Evolutionary conservation across 2,888 invertebrate genomes (phyloP).

Genomic region (Drosophila melanocephala): DNA sequence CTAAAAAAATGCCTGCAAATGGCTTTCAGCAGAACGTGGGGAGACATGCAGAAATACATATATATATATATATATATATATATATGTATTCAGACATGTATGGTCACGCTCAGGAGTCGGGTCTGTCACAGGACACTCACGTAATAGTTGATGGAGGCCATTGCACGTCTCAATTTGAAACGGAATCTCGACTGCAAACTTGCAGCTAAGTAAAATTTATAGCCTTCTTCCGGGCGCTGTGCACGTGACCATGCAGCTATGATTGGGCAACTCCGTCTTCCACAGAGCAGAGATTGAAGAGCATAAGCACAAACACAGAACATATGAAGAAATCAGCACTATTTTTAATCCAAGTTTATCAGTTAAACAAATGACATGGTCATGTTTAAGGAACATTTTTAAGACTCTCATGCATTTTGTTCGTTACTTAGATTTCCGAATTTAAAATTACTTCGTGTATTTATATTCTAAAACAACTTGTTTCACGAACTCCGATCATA

Average conservation of each 20-base stretch:
- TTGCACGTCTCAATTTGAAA: conserved; percentile 64
- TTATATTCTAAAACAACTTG: not conserved
- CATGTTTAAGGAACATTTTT: not conserved
- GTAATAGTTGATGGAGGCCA: conserved; percentile 68
- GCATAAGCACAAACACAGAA: conserved; percentile 5
- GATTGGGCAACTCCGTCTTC: conserved; percentile 25
- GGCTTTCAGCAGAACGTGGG: conserved; percentile 51
- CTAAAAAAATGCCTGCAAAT: conserved; percentile 54
- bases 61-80: too few species aligned
- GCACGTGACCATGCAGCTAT: conserved; percentile 74
- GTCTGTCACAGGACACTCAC: conserved; percentile 48
- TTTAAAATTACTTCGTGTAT: not conserved
- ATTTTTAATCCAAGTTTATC: not conserved
- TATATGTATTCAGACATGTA: conserved; percentile 8
- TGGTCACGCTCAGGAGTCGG: conserved; percentile 33
- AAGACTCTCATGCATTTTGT: not conserved
- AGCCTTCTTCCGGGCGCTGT: conserved; percentile 41
- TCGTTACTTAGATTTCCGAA: not conserved
- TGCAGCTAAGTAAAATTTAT: conserved; percentile 76
- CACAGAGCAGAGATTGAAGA: conserved; percentile 40
- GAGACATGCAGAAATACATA: conserved; percentile 4
- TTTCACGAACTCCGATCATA: too few species aligned
- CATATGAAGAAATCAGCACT: not conserved
- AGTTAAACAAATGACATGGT: not conserved
- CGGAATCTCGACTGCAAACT: conserved; percentile 75